phyloP scores from a whole-genome alignment of 2,888 invertebrate genomes.

The Pyrocoelia pectoralis region DNA sequence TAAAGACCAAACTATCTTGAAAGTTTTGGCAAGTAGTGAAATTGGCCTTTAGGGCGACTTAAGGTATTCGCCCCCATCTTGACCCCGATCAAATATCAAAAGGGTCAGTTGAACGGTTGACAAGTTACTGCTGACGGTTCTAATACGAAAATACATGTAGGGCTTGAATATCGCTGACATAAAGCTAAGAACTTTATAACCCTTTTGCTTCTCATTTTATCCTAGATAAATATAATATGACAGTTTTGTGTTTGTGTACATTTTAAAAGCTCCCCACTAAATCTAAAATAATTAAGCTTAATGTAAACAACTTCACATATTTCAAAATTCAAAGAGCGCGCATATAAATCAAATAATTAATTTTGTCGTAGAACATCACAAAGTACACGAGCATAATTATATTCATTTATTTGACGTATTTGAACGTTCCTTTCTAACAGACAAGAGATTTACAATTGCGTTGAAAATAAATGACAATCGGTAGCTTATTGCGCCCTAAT shows the following conservation, averaged over 20 bases:
- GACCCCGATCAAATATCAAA: conserved; percentile 36
- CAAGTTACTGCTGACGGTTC: conserved; percentile 19
- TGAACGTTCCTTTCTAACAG: conserved; percentile 50
- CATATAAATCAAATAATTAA: conserved; percentile 40
- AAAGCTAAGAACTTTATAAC: conserved; percentile 10
- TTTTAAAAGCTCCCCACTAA: conserved; percentile 5
- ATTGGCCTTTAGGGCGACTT: conserved; percentile 35
- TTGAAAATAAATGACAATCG: conserved; percentile 60
- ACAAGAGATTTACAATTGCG: conserved; percentile 58
- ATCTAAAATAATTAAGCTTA: conserved; percentile 27
- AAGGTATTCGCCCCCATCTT: conserved; percentile 34
- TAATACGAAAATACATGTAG: conserved; percentile 20
- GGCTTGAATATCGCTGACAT: conserved; percentile 10
- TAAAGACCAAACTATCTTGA: conserved; percentile 20
- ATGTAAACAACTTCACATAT: conserved; percentile 34
- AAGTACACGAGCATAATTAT: conserved; percentile 48
- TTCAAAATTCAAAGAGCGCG: conserved; percentile 31
- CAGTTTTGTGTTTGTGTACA: conserved; percentile 1
- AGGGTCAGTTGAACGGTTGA: conserved; percentile 29
- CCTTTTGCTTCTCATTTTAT: conserved; percentile 9
- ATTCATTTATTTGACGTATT: conserved; percentile 57
- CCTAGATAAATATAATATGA: conserved; percentile 10
- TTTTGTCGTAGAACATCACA: conserved; percentile 34
- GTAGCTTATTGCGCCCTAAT: conserved; percentile 59
- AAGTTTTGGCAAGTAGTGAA: conserved; percentile 32